Percentiles rank a stretch among this genome's conserved stretches.
These are phyloP conservation scores for Gnathonemus longibarbis DNA, from an alignment of 2,113 vertebrate species.

Conservation along the genomic window DNA sequence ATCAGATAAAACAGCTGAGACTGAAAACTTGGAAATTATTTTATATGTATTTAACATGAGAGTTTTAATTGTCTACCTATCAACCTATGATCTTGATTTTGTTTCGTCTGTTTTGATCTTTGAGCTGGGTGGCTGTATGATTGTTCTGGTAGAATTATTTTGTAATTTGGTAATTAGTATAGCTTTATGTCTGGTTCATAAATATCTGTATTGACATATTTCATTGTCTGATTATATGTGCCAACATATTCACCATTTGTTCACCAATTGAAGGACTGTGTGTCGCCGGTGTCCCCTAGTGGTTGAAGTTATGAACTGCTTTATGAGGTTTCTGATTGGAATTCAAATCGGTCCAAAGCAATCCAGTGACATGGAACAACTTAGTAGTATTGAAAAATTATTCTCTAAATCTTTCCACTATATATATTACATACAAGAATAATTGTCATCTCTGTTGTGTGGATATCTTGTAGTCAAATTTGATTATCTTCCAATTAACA, in stretches of 20 bases:
- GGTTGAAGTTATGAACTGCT: not conserved
- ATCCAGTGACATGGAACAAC: not conserved
- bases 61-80: not conserved
- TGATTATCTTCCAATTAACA: not conserved
- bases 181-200: slow-evolving; percentile 15
- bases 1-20: not conserved
- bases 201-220: not conserved
- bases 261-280: not conserved
- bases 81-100: not conserved
- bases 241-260: not conserved
- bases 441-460: not conserved
- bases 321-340: not conserved
- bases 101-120: slow-evolving; percentile 21
- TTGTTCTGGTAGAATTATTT: slow-evolving; percentile 21
- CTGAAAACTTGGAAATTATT: not conserved
- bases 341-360: not conserved
- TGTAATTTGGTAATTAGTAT: slow-evolving; percentile 8
- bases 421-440: not conserved
- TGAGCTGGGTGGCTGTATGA: slow-evolving; percentile 50
- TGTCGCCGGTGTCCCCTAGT: not conserved
- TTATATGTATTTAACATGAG: not conserved
- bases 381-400: not conserved
- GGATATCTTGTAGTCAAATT: not conserved
- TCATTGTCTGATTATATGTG: not conserved
- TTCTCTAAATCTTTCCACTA: not conserved